Conservation (phyloP, 2,888 invertebrate genomes). For the Thecocarcelia acutangulata region DNA sequence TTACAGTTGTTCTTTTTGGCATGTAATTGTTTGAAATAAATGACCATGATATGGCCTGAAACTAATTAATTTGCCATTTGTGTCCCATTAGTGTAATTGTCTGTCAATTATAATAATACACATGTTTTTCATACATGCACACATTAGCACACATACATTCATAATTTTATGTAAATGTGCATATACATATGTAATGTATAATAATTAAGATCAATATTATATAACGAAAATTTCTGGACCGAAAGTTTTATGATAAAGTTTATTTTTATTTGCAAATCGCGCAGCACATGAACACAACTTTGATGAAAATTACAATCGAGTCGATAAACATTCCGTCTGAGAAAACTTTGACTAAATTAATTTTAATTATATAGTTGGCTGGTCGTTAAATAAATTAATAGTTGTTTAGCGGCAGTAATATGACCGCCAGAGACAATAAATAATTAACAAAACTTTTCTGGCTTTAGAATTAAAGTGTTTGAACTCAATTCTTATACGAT, state of each 20-base stretch:
- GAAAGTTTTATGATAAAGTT: conserved; percentile 7
- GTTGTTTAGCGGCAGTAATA: not conserved
- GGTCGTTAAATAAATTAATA: conserved; percentile 30
- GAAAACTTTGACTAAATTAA: not conserved
- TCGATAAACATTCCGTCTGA: conserved; percentile 10
- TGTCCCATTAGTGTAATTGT: conserved; percentile 71
- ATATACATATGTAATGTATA: not conserved
- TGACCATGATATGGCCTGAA: conserved; percentile 67
- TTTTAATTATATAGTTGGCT: conserved; percentile 37
- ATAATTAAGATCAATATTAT: not conserved
- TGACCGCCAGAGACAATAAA: not conserved
- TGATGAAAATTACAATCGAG: conserved; percentile 6
- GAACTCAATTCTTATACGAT: not conserved
- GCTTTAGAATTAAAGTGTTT: not conserved
- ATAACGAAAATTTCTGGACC: not conserved
- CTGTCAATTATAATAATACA: conserved; percentile 66
- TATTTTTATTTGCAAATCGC: not conserved
- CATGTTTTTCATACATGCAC: not conserved
- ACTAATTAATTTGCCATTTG: conserved; percentile 71
- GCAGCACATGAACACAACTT: not conserved
- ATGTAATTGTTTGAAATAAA: conserved; percentile 64
- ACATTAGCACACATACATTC: not conserved
- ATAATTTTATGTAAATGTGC: no score
- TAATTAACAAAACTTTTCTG: not conserved
- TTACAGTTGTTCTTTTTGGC: conserved; percentile 47